phyloP scores from a whole-genome alignment of 2,888 invertebrate species.

The Melanostoma mellinum region DNA sequence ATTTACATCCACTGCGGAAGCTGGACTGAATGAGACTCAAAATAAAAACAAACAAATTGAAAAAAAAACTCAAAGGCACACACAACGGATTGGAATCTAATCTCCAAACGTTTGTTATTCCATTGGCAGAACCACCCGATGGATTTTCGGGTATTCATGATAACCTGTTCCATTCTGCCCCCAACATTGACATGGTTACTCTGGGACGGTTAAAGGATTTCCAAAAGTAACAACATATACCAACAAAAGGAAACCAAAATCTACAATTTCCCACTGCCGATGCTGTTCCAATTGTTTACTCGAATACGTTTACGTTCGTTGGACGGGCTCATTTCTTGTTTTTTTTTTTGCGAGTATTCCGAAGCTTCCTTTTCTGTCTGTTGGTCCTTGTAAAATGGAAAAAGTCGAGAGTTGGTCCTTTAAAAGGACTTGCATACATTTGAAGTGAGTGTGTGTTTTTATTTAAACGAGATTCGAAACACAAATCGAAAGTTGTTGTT shows the following conservation, averaged over 20 bases:
- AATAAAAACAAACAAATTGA: too few species aligned
- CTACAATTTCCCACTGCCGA: slow-evolving; percentile 6
- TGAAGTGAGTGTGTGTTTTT: slow-evolving; percentile 31
- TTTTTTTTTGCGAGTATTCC: slow-evolving; percentile 4
- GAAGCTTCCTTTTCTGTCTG: slow-evolving; percentile 7
- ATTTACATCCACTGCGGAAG: too few species aligned
- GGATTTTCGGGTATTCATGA: slow-evolving; percentile 41
- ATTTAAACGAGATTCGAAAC: slow-evolving; percentile 37
- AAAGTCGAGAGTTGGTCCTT: slow-evolving; percentile 13
- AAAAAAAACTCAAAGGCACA: slow-evolving; percentile 48
- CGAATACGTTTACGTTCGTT: slow-evolving; percentile 30
- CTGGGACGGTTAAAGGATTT: slow-evolving; percentile 48
- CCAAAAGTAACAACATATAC: slow-evolving; percentile 19
- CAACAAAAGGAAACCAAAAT: neutral
- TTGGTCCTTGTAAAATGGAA: neutral
- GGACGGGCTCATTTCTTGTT: slow-evolving; percentile 19
- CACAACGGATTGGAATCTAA: slow-evolving; percentile 68
- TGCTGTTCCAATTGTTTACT: slow-evolving; percentile 49
- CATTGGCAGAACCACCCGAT: slow-evolving; percentile 63
- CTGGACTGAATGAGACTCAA: too few species aligned
- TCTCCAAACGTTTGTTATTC: slow-evolving; percentile 68
- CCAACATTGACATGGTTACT: slow-evolving; percentile 49
- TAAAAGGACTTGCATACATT: slow-evolving; percentile 43
- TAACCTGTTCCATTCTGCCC: slow-evolving; percentile 13
- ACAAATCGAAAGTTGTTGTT: slow-evolving; percentile 59